A percentile compares a stretch with the other conserved stretches of the same genome.
These are phyloP conservation scores for Oceanodroma leucorhoa DNA, from an alignment of 2,797 vertebrate genomes.

Conservation along the genomic window DNA sequence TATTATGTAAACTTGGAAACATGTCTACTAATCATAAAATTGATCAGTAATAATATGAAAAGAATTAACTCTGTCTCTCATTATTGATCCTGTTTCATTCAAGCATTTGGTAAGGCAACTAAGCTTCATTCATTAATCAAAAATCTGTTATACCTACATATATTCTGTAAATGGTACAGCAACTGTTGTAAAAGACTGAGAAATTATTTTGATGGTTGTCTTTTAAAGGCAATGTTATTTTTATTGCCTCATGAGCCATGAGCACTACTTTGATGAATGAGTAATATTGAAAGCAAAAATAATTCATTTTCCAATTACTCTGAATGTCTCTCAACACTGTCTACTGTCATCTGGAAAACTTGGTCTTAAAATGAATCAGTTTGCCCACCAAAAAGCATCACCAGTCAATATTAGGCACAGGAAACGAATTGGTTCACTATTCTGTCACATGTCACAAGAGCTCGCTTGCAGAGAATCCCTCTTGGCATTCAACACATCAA, in stretches of 20 bases:
- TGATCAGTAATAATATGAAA: not conserved
- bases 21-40: not conserved
- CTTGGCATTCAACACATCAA: not conserved
- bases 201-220: not conserved
- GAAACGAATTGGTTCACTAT: not conserved
- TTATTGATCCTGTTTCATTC: not conserved
- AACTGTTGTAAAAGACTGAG: not conserved
- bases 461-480: not conserved
- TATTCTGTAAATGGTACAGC: not conserved
- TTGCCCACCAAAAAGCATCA: not conserved
- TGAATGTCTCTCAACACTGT: not conserved
- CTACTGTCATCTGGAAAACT: not conserved
- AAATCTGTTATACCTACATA: not conserved
- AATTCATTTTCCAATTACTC: not conserved
- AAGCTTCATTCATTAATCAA: not conserved
- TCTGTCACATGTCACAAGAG: accelerated
- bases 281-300: not conserved
- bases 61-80: not conserved
- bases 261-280: not conserved
- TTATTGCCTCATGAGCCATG: not conserved
- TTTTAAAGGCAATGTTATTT: not conserved
- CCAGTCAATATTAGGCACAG: not conserved
- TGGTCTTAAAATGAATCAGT: not conserved
- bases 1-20: not conserved
- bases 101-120: not conserved